Evolutionary conservation across 2,113 vertebrate species (phyloP).

Genomic region (Calidris pugnax): DNA sequence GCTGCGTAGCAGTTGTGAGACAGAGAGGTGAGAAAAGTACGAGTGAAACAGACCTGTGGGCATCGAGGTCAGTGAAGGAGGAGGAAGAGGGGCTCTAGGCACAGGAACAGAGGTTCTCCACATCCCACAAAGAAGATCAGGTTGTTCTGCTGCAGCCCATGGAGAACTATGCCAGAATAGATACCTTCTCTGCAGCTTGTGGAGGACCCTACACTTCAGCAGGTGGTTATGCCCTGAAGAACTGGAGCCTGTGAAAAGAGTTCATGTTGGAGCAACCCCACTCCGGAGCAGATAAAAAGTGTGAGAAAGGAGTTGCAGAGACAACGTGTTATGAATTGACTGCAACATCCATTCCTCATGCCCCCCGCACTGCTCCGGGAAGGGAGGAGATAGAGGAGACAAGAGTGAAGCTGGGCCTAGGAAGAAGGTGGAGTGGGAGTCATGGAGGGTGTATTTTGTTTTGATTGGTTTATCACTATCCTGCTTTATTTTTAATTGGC

Average conservation of each 20-base stretch:
- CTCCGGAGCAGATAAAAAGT: not conserved
- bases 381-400: not conserved
- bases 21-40: not conserved
- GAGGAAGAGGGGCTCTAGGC: not conserved
- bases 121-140: not conserved
- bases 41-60: not conserved
- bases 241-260: not conserved
- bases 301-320: not conserved
- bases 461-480: not conserved
- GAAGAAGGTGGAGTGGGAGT: not conserved
- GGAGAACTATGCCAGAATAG: not conserved
- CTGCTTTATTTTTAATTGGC: not conserved
- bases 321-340: not conserved
- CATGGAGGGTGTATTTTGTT: not conserved
- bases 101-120: not conserved
- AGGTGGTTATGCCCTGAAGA: not conserved
- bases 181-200: fast-evolving
- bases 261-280: not conserved
- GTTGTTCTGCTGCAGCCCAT: not conserved
- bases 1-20: not conserved
- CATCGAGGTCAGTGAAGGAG: not conserved
- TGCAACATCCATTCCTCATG: not conserved
- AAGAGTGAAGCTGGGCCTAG: not conserved
- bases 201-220: fast-evolving
- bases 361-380: fast-evolving